Conservation (phyloP, 2,797 vertebrate genomes). For the Acanthiza pusilla region DNA sequence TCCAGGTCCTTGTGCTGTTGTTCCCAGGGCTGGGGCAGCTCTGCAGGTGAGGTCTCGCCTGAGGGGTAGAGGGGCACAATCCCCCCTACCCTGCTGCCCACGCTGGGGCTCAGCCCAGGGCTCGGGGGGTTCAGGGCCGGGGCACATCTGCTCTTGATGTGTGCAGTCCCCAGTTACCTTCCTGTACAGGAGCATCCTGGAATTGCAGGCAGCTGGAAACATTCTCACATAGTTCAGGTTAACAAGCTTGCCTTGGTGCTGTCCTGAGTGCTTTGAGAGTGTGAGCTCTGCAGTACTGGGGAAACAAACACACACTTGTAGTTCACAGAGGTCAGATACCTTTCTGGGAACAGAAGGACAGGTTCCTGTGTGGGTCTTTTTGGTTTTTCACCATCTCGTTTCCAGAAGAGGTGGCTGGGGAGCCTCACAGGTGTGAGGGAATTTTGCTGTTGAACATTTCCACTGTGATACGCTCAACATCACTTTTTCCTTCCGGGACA, state of each 20-base stretch:
- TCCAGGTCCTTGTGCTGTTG: neutral
- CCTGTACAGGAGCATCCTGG: rapidly evolving
- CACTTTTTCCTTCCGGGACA: neutral
- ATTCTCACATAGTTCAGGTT: no score
- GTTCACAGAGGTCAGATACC: no score
- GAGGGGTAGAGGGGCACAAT: neutral
- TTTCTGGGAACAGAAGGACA: neutral
- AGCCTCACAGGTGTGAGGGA: neutral
- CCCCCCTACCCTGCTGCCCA: neutral
- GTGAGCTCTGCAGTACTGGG: neutral
- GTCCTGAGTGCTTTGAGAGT: neutral
- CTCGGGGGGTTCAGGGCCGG: rapidly evolving
- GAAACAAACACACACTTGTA: neutral
- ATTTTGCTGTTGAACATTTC: neutral
- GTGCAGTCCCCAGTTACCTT: neutral
- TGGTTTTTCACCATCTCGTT: no score
- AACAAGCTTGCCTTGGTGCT: no score
- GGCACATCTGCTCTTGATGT: neutral
- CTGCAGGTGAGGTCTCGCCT: neutral
- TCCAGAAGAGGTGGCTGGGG: neutral
- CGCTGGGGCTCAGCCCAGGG: neutral
- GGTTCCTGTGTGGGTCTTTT: neutral
- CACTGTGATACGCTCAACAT: rapidly evolving
- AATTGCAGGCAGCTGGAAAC: neutral
- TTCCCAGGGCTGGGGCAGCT: neutral